These are phyloP conservation scores for Rynchops niger DNA, from an alignment of 2,113 vertebrate genomes.

Conservation along the genomic window DNA sequence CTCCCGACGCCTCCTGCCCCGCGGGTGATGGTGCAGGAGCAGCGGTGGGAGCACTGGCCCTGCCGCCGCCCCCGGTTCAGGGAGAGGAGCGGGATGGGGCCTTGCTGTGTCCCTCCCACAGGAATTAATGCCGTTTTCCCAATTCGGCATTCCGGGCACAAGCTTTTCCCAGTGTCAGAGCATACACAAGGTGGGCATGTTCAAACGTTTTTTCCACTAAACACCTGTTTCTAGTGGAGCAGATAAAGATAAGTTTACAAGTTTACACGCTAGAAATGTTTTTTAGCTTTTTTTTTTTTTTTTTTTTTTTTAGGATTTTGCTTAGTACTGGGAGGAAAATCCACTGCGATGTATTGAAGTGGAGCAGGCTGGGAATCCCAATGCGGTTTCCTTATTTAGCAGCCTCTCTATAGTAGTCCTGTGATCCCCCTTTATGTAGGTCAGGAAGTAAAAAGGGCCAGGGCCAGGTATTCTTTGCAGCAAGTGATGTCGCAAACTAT, in stretches of 20 bases:
- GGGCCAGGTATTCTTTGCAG: background rate
- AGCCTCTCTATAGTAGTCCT: background rate
- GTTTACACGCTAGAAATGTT: accelerated
- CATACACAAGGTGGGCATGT: accelerated
- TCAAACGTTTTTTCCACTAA: accelerated
- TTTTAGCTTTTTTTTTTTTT: background rate
- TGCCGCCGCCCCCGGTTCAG: accelerated
- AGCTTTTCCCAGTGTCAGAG: accelerated
- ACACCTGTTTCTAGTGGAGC: accelerated
- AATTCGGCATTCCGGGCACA: accelerated
- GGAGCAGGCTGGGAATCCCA: background rate
- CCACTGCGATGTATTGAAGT: background rate
- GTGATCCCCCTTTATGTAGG: background rate
- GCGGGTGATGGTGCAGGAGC: background rate
- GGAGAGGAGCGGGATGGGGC: accelerated
- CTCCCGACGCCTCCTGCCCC: accelerated
- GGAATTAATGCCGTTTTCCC: accelerated
- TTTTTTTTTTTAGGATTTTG: background rate
- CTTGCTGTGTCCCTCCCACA: background rate
- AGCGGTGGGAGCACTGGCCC: accelerated
- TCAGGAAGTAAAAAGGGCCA: background rate
- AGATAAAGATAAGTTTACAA: background rate
- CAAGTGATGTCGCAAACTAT: background rate
- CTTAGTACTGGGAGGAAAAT: background rate
- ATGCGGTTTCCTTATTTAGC: background rate